phyloP scores from a whole-genome alignment of 2,797 vertebrate genomes.

The Coilia nasus region DNA sequence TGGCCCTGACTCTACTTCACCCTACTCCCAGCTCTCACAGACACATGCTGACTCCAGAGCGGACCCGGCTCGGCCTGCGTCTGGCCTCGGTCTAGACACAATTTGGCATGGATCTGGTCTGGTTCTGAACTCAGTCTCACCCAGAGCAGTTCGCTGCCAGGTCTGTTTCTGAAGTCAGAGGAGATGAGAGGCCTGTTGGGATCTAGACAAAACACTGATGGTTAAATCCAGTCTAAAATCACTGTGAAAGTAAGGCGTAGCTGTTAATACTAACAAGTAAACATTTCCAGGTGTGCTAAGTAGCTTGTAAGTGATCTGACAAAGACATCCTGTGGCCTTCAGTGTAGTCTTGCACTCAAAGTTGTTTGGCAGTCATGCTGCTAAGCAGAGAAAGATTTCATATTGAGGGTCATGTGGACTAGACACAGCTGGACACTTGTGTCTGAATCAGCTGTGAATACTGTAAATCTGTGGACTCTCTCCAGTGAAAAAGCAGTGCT shows the following conservation, averaged over 20 bases:
- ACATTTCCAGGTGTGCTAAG: neutral
- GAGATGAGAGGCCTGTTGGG: neutral
- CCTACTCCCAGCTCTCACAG: neutral
- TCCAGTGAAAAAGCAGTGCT: neutral
- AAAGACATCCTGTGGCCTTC: neutral
- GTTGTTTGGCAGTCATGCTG: neutral
- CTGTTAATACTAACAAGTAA: neutral
- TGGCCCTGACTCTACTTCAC: neutral
- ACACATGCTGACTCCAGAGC: neutral
- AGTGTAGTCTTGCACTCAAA: neutral
- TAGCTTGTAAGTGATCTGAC: neutral
- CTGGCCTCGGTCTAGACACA: neutral
- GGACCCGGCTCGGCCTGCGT: neutral
- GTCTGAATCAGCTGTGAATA: neutral
- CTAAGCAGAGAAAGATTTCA: neutral
- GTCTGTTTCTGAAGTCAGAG: neutral
- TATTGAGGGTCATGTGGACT: neutral
- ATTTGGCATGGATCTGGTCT: neutral
- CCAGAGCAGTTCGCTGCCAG: too few species aligned
- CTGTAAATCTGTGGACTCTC: neutral
- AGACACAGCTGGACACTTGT: neutral
- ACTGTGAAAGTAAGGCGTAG: neutral
- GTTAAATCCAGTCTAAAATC: neutral
- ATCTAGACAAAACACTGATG: neutral
- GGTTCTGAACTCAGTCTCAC: neutral